phyloP scores from a whole-genome alignment of 2,888 invertebrate species.

The Cephalotes varians region DNA sequence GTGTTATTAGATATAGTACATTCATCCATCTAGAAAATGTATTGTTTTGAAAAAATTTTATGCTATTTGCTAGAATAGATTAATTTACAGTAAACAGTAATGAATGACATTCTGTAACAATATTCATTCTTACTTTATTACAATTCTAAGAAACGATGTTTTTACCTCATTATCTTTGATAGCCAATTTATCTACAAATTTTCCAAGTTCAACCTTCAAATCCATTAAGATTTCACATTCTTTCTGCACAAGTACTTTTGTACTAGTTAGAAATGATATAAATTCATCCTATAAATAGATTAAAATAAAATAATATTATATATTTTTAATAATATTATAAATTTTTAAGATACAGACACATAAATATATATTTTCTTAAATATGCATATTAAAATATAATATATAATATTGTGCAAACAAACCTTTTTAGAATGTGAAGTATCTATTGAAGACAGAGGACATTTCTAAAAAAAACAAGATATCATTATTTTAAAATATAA shows the following conservation, averaged over 20 bases:
- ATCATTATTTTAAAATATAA: slow-evolving; percentile 13
- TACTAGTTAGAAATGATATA: slow-evolving; percentile 71
- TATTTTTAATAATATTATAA: too few species aligned
- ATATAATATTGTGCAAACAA: not conserved
- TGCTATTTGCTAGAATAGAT: not conserved
- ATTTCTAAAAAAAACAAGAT: slow-evolving; percentile 19
- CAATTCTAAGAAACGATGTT: slow-evolving; percentile 45
- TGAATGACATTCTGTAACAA: not conserved
- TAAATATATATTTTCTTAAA: not conserved
- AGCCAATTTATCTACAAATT: slow-evolving; percentile 72
- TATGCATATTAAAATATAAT: not conserved
- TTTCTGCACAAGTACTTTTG: slow-evolving; percentile 75
- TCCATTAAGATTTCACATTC: slow-evolving; percentile 74
- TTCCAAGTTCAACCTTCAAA: slow-evolving; percentile 75
- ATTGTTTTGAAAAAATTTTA: not conserved
- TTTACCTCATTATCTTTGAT: slow-evolving; percentile 66
- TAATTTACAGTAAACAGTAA: too few species aligned
- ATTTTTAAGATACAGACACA: not conserved
- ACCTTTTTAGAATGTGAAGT: slow-evolving; percentile 32
- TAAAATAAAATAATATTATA: not conserved
- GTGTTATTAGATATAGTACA: slow-evolving; percentile 63
- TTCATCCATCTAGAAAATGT: slow-evolving; percentile 61
- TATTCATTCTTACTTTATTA: not conserved
- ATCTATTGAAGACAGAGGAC: slow-evolving; percentile 6
- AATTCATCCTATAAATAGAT: slow-evolving; percentile 71